Base-by-base conservation (phyloP, 2,888 invertebrate species). In the Poecilobothrus nobilitatus region DNA sequence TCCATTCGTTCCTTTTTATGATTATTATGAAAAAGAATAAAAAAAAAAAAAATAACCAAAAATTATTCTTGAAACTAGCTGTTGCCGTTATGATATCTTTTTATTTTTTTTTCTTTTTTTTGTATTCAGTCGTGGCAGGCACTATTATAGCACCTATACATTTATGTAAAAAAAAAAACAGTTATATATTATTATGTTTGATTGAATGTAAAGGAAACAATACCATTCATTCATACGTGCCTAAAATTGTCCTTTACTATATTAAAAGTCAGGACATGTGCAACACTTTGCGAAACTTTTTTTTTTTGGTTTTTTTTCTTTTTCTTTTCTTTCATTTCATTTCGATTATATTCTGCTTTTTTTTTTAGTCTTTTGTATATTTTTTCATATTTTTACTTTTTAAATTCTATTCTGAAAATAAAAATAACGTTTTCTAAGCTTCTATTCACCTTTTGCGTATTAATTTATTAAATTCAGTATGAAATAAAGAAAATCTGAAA, bases 231-330 rank as follows among this genome's bases (percentile, higher is more conserved):
- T 63, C 9, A 63, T 63, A 22, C 22, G 63, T 22, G 22, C 21
- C 22, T 10, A 22, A 63, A 63, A 22, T 63, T 22, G 63, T 63
- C 63, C 63, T 63, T 21, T 63, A 21, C 22, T 63, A 12, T 22
- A 63, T 63, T 63, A 63, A 27, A 27, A 63, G 63, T 63, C 63
- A 63, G 27, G 63, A 27, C 63, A 63, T 63, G 63, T 63, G 63
- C 63, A 63, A 63, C 63, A 63, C 63, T 63, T 63, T 63, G 63
- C 63, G 27, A 22, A 62, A 3, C 8, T n/a, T 6, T n/a, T 62
- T 20, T 61, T 61, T 20, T 63, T 22, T 21, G 9, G 21, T 9
- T 63, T 63, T 21, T 2, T 21, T 62, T 21, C 9, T 20, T 20
- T 62, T 62, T 37, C 37, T 41, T 8, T 12, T 5, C 15, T 41